Percentiles rank a stretch among this genome's conserved stretches.
These are phyloP conservation scores for Perca schrenkii DNA, from an alignment of 2,113 vertebrate genomes.

Conservation along the genomic window DNA sequence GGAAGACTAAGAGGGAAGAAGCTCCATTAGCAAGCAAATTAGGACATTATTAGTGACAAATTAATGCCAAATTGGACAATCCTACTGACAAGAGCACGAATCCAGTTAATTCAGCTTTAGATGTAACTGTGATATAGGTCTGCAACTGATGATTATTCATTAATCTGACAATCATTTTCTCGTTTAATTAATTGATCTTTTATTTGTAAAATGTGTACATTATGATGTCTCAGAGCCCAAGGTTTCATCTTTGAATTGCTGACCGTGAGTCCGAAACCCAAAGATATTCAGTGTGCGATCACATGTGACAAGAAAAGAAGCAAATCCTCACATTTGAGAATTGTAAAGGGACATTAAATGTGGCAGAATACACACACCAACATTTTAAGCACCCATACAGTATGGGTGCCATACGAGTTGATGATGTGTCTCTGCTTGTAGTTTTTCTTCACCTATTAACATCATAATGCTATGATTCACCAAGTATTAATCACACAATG, in stretches of 20 bases:
- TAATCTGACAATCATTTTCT: not conserved
- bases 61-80: not conserved
- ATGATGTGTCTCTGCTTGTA: not conserved
- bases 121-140: not conserved
- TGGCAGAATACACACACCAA: not conserved
- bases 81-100: slow-evolving; percentile 16
- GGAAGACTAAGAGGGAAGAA: slow-evolving; percentile 12
- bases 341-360: not conserved
- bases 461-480: not conserved
- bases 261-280: no score
- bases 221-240: not conserved
- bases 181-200: no score
- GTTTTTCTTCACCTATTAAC: not conserved
- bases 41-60: slow-evolving; percentile 40
- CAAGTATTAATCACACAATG: not conserved
- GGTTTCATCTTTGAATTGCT: not conserved
- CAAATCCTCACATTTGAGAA: not conserved
- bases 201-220: not conserved
- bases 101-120: slow-evolving; percentile 16
- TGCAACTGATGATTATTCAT: not conserved
- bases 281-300: no score
- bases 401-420: not conserved
- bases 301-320: no score
- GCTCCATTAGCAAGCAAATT: slow-evolving; percentile 50
- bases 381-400: not conserved